Percentiles rank a stretch among this genome's conserved stretches.
These are phyloP conservation scores for Venustoraphidia nigricollis DNA, from an alignment of 2,888 invertebrate species.

Conservation along the genomic window DNA sequence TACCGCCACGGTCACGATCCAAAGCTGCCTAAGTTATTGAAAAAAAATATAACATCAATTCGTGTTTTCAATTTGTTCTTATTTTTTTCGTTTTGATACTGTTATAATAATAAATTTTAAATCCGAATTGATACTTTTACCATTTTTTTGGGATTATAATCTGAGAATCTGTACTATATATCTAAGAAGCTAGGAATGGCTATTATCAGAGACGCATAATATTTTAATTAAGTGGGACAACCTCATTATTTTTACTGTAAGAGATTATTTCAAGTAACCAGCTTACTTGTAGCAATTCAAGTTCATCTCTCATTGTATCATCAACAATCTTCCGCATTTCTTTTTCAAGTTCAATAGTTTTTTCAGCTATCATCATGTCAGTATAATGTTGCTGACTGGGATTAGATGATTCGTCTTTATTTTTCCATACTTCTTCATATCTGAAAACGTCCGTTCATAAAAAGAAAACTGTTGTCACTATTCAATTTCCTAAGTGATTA, in stretches of 20 bases:
- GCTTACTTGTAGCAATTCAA: constrained; percentile 43
- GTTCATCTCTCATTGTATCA: constrained; percentile 53
- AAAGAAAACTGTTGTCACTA: not conserved
- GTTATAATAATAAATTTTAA: too few species aligned
- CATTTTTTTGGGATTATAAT: too few species aligned
- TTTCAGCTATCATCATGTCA: constrained; percentile 73
- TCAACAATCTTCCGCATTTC: constrained; percentile 73
- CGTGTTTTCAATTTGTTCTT: too few species aligned
- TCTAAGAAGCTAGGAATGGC: too few species aligned
- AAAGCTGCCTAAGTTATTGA: constrained; percentile 44
- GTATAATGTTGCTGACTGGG: constrained; percentile 60
- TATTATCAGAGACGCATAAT: not conserved
- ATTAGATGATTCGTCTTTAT: constrained; percentile 60
- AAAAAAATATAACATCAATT: not conserved
- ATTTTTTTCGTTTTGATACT: too few species aligned
- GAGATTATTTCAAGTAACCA: not conserved
- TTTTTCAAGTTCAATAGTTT: constrained; percentile 65
- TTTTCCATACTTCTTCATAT: constrained; percentile 70
- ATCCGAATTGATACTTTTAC: too few species aligned
- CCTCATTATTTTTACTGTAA: not conserved
- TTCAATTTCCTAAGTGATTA: not conserved
- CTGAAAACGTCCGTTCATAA: constrained; percentile 19
- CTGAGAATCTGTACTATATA: too few species aligned
- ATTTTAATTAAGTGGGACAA: not conserved
- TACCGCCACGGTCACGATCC: constrained; percentile 55